These are phyloP conservation scores for Leptoteleia sp. DNA, from an alignment of 1,140 invertebrate genomes.

Conservation along the genomic window DNA sequence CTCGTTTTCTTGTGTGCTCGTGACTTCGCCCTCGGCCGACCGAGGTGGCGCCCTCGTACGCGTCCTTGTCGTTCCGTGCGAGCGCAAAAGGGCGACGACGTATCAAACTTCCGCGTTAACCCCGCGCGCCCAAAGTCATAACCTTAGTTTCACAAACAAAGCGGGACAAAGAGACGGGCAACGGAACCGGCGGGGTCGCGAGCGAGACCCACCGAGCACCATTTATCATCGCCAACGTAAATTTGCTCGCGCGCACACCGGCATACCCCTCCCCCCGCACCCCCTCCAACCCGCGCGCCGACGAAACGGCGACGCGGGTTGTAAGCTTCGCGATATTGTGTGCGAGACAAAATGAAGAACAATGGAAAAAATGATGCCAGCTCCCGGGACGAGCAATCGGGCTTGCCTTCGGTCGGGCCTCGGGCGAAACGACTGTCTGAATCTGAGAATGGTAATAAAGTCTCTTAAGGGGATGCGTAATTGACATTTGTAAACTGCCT, in stretches of 20 bases:
- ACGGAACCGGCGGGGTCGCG: neutral
- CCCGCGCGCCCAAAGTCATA: conserved; percentile 42
- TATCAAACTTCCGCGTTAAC: conserved; percentile 62
- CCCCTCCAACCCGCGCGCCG: too few relatives aligned
- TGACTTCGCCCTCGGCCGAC: conserved; percentile 37
- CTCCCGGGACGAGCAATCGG: conserved; percentile 3
- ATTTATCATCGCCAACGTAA: conserved; percentile 79
- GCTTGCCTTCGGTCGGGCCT: conserved; percentile 24
- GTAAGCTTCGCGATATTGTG: conserved; percentile 52
- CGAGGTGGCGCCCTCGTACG: conserved; percentile 19
- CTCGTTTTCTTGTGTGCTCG: conserved; percentile 64
- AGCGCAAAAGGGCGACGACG: conserved; percentile 46
- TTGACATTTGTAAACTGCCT: too few relatives aligned
- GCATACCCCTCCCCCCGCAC: conserved; percentile 28
- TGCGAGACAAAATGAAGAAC: conserved; percentile 50
- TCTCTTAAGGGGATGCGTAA: neutral
- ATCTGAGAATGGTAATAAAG: too few relatives aligned
- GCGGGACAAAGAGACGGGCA: conserved; percentile 37
- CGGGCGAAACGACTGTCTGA: conserved; percentile 10
- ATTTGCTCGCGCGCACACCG: conserved; percentile 69
- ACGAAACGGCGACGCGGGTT: too few relatives aligned
- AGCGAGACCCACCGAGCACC: conserved; percentile 69
- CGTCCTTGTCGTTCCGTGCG: conserved; percentile 44
- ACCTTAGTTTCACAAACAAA: conserved; percentile 51
- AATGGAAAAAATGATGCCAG: conserved; percentile 46